Base-by-base conservation (phyloP, 2,888 invertebrate species). In the Lagria hirta region DNA sequence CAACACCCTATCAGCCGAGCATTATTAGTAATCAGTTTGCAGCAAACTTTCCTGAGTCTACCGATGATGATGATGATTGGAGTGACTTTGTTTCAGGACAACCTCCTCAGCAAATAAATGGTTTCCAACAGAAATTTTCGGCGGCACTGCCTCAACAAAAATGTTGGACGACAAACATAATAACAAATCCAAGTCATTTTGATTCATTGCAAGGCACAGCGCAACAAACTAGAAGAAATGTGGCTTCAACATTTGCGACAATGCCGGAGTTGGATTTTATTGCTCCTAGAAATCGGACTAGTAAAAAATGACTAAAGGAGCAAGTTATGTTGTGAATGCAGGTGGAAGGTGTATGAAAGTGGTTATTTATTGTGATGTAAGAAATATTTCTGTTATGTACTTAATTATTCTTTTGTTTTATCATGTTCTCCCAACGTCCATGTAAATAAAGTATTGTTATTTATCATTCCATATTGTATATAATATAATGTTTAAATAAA, bases 191-290 rank as follows among this genome's bases (percentile, higher is more conserved):
- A 6, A 61, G 56, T 15, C 65, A 64, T 53, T 63, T 59, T 30
- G 56, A 60, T 33, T 48, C 52, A 24, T 54, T 58, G 33, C 54
- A 49, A 41, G 48, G 20, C 33, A 53, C 36, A 16, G 28, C 35
- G 3, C 2, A 32, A 13, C 37, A 43, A 3, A 29, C 26, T 10
- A 46, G 26, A 10, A 35, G 43, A 13, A 28, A 23, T 20, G 34
- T 8, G 2, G 7, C 35, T 4, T 2, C 15, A 22, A 12, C 15
- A 11, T 13, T 17, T 13, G 49, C 35, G 36, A 60, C 75, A 21
- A 68, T 79, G 57, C 79, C 79, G 3, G 77, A 79, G 55, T 66
- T 78, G 54, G 75, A 77, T 51, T 79, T 78, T 62, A 69, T 75
- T 44, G 73, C 75, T 17, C 75, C 77, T 2, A 71, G 68, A 60